phyloP scores from a whole-genome alignment of 2,113 vertebrate species.

The Pan troglodytes region DNA sequence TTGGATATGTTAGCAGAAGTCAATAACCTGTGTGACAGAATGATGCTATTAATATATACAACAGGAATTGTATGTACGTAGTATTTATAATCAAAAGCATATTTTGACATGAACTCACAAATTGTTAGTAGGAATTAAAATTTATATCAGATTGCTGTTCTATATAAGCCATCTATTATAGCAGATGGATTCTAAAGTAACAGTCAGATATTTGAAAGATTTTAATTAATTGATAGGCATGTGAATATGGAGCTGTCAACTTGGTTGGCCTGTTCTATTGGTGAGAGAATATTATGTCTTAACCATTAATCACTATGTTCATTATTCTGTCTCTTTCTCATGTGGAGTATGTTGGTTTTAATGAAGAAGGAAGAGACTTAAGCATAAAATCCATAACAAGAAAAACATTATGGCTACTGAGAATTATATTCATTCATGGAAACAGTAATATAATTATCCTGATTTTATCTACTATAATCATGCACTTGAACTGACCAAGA shows the following conservation, averaged over 20 bases:
- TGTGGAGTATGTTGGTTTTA: not conserved
- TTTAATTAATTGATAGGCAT: conserved; percentile 46
- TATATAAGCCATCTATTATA: not conserved
- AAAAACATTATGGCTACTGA: not conserved
- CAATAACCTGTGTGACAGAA: not conserved
- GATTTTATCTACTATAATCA: not conserved
- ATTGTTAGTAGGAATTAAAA: conserved; percentile 6
- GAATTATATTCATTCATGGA: not conserved
- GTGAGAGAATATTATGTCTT: conserved; percentile 48
- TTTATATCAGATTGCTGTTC: not conserved
- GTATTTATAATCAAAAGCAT: conserved; percentile 12
- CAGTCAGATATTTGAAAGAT: not conserved
- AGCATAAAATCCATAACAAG: not conserved
- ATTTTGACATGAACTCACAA: conserved; percentile 51
- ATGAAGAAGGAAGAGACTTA: not conserved
- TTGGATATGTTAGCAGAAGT: conserved; percentile 43
- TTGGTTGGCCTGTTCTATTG: conserved; percentile 12
- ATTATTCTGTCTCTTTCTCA: not conserved
- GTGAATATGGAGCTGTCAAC: not conserved
- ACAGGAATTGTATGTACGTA: not conserved
- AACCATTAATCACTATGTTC: not conserved
- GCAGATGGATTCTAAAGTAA: conserved; percentile 2
- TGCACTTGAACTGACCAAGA: not conserved
- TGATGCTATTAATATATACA: not conserved
- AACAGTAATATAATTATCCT: not conserved